Evolutionary conservation across 2,797 vertebrate species (phyloP).

Genomic region (Myripristis jacobus): DNA sequence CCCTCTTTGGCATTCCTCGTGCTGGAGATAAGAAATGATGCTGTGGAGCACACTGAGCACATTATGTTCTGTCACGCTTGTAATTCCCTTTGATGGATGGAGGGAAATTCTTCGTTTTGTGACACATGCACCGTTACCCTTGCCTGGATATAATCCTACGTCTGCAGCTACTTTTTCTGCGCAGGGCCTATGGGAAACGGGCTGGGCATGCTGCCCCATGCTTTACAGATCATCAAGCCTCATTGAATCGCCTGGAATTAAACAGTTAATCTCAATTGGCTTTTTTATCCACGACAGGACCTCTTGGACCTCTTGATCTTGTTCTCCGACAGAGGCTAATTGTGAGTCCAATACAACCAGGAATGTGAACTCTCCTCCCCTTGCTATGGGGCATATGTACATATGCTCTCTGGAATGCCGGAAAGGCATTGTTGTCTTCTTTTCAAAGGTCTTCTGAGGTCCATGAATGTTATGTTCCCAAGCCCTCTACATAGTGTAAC

Average conservation of each 20-base stretch:
- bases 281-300: slow-evolving; percentile 52
- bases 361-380: slow-evolving; percentile 54
- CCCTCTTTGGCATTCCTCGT: slow-evolving; percentile 21
- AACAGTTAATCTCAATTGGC: slow-evolving; percentile 62
- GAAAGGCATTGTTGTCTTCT: slow-evolving; percentile 67
- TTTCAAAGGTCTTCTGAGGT: slow-evolving; percentile 70
- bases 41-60: slow-evolving; percentile 52
- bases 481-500: slow-evolving; percentile 62
- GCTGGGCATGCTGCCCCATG: slow-evolving; percentile 42
- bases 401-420: slow-evolving; percentile 69
- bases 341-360: slow-evolving; percentile 42
- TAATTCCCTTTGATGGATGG: slow-evolving; percentile 61
- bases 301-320: slow-evolving; percentile 57
- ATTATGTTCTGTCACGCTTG: slow-evolving; percentile 54
- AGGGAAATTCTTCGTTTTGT: slow-evolving; percentile 59
- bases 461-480: slow-evolving; percentile 70
- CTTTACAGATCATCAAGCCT: slow-evolving; percentile 43
- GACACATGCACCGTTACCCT: slow-evolving; percentile 57
- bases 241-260: slow-evolving; percentile 55
- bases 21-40: slow-evolving; percentile 48
- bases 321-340: slow-evolving; percentile 60
- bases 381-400: slow-evolving; percentile 63
- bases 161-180: slow-evolving; percentile 29
- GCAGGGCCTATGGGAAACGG: slow-evolving; percentile 60
- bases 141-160: slow-evolving; percentile 50